Conservation (phyloP, 1,140 invertebrate species). For the Pachypsylla venusta region DNA sequence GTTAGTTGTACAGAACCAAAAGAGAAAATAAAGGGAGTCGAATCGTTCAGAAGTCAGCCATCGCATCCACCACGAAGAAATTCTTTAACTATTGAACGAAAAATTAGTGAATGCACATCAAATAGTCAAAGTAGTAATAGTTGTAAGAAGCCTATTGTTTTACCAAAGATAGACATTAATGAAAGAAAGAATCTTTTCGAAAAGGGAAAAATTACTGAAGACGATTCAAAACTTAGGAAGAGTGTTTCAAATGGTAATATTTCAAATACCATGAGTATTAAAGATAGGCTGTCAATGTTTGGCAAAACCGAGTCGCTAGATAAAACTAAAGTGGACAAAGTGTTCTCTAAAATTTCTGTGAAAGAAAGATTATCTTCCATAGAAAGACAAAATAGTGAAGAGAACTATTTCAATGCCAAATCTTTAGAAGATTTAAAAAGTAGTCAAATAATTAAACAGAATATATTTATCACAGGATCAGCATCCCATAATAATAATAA, state of each 20-base stretch:
- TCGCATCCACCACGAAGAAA: constrained; percentile 31
- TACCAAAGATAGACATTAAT: constrained; percentile 64
- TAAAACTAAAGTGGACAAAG: constrained; percentile 26
- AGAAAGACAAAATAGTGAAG: constrained; percentile 15
- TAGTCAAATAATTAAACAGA: background rate
- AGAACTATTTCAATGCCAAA: background rate
- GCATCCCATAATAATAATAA: background rate
- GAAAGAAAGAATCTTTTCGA: constrained; percentile 71
- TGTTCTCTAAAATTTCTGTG: constrained; percentile 18
- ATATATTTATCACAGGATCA: background rate
- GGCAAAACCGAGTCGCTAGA: constrained; percentile 36
- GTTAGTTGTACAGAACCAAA: constrained; percentile 45
- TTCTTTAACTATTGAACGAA: constrained; percentile 26
- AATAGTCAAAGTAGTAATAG: constrained; percentile 16
- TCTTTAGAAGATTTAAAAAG: background rate
- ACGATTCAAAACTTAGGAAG: background rate
- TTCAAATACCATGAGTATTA: constrained; percentile 46
- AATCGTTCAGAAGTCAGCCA: constrained; percentile 24
- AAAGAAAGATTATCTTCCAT: constrained; percentile 24
- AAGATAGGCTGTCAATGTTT: constrained; percentile 48
- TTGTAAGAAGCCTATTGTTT: constrained; percentile 36
- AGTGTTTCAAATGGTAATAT: constrained; percentile 35
- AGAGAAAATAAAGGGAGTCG: constrained; percentile 22
- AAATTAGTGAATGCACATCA: constrained; percentile 30
- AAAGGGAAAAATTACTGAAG: constrained; percentile 24